These are phyloP conservation scores for Balearica regulorum DNA, from an alignment of 2,797 vertebrate species.

Conservation along the genomic window DNA sequence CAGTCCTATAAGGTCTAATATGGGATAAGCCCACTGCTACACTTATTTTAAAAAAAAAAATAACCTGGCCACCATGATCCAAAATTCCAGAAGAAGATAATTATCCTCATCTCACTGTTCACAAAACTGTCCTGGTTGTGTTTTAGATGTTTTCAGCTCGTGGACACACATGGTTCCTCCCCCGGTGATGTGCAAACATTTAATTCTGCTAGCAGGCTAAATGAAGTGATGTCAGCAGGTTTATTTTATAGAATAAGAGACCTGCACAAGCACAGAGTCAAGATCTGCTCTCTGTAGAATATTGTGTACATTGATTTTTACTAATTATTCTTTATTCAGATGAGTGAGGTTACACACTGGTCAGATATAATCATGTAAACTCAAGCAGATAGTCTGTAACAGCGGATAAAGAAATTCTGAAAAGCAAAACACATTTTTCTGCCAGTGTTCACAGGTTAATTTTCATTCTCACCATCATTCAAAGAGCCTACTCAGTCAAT, in stretches of 20 bases:
- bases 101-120: background rate
- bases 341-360: background rate
- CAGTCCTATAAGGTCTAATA: background rate
- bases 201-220: background rate
- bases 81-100: background rate
- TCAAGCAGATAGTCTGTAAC: too few species aligned
- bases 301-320: background rate
- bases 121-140: background rate
- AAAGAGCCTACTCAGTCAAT: background rate
- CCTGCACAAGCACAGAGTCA: background rate
- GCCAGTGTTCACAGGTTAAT: background rate
- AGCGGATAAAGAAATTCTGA: background rate
- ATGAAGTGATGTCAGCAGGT: background rate
- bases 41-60: background rate
- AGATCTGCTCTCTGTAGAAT: background rate
- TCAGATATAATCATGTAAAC: background rate
- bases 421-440: background rate
- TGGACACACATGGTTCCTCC: background rate
- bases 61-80: background rate
- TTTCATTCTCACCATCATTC: background rate
- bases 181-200: background rate
- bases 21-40: background rate
- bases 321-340: background rate
- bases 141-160: background rate
- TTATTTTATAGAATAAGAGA: background rate